A percentile compares a stretch with the other conserved stretches of the same genome.
phyloP scores from a whole-genome alignment of 2,797 vertebrate species.

The Miichthys miiuy region DNA sequence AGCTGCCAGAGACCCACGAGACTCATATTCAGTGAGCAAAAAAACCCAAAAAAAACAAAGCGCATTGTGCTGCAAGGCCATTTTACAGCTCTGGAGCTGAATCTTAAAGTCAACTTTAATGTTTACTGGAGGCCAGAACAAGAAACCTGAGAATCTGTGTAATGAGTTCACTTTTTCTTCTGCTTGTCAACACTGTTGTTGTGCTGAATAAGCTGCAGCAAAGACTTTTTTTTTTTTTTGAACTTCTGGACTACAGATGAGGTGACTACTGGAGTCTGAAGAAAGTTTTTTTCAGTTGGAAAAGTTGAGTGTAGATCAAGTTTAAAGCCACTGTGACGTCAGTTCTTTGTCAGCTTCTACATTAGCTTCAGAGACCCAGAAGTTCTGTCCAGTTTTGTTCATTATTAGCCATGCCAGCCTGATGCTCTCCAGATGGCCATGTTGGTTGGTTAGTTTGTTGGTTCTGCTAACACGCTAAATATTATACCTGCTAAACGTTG shows the following conservation, averaged over 20 bases:
- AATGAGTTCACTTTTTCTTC: conserved; percentile 6
- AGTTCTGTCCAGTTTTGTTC: too few relatives aligned
- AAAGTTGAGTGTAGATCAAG: too few relatives aligned
- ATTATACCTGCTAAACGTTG: too few relatives aligned
- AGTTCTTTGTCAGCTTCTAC: too few relatives aligned
- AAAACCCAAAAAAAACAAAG: background rate
- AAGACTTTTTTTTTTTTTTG: background rate
- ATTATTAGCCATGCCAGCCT: background rate
- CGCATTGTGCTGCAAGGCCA: background rate
- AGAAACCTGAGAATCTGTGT: background rate
- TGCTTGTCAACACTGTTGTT: background rate
- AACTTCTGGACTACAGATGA: background rate
- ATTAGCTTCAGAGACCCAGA: too few relatives aligned
- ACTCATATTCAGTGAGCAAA: background rate
- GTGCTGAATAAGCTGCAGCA: background rate
- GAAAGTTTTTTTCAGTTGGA: background rate
- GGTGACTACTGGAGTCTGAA: background rate
- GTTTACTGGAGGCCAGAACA: background rate
- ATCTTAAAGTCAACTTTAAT: background rate
- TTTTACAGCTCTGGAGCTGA: background rate
- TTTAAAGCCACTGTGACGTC: too few relatives aligned
- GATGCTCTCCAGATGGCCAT: background rate
- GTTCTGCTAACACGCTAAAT: too few relatives aligned
- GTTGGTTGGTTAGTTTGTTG: too few relatives aligned
- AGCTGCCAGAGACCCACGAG: conserved; percentile 22